A percentile compares a stretch with the other conserved stretches of the same genome.
Evolutionary conservation across 2,797 vertebrate genomes (phyloP).

Genomic region (Hafferia zeledoni): DNA sequence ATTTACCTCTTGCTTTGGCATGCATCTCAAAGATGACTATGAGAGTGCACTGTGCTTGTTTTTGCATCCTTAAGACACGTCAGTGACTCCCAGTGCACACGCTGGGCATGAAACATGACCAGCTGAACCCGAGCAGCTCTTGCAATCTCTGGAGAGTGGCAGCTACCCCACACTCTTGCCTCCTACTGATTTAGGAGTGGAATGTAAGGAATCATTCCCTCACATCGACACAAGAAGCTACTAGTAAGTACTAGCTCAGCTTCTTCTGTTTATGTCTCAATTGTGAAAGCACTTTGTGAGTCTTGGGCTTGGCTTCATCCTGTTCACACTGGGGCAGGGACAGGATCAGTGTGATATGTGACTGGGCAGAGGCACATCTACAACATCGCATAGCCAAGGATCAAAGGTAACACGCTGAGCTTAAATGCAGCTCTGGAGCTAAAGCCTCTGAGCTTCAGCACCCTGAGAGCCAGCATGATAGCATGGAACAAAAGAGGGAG

Average conservation of each 20-base stretch:
- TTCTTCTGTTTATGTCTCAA: neutral
- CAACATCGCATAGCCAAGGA: neutral
- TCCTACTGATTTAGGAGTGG: neutral
- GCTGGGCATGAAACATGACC: neutral
- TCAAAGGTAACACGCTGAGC: neutral
- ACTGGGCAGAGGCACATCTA: neutral
- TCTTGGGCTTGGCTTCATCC: neutral
- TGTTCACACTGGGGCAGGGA: rapidly evolving
- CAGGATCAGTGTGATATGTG: neutral
- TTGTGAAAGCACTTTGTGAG: neutral
- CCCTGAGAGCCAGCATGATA: rapidly evolving
- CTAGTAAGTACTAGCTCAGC: neutral
- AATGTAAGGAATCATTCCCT: neutral
- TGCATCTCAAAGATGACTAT: neutral
- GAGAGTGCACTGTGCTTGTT: neutral
- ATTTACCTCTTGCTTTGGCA: neutral
- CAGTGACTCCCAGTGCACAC: neutral
- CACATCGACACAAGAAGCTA: neutral
- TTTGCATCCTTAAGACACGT: neutral
- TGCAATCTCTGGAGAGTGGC: neutral
- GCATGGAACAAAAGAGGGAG: neutral
- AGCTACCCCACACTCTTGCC: neutral
- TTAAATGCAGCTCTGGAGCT: neutral
- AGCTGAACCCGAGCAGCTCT: neutral
- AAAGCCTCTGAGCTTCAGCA: neutral